Base-by-base conservation (phyloP, 2,888 invertebrate genomes). In the Monopis laevigella region DNA sequence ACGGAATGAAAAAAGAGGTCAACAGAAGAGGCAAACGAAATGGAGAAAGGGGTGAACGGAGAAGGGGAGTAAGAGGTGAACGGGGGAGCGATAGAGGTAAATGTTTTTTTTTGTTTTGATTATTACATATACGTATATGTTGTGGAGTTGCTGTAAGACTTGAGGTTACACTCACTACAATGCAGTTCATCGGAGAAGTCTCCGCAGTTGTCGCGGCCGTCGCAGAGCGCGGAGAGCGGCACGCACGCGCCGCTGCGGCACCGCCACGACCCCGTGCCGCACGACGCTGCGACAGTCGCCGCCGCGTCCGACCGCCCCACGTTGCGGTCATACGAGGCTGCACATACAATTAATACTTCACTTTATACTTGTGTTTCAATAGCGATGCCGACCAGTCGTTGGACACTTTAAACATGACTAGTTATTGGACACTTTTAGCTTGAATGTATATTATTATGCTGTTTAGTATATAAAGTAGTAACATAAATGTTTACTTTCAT, bases 191-290 rank as follows among this genome's bases (percentile, higher is more conserved):
- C 84, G 50, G 83, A 84, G 63, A 69, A 86, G 71, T 88, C 88
- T 17, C 88, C 89, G 66, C 93, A 93, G 62, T 87, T 84, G 60
- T 90, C 85, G 50, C 74, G 75, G 11, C 89, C 88, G 75, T 94
- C 86, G 63, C 94, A 94, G 2, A 90, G 68, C 48, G 85, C 65
- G 28, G 71, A 70, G 30, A 73, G 82, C 50, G 86, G 81, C 47
- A 93, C 86, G 68, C 94, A 95, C 1, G 87, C 86, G 7, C 85
- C 85, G 61, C 89, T 89, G 45, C 80, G 82, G 72, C 92, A 92
- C 51, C 82, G 81, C 74, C 88, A 90, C 65, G 83, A 71, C 35
- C 72, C 82, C 40, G 74, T 78, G 28, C 50, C 62, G 58, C 74
- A 70, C 43, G 44, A 47, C 10, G 53, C 50, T 12, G 51, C 46